phyloP scores from a whole-genome alignment of 2,888 invertebrate species.

The Teinopalpus imperialis region DNA sequence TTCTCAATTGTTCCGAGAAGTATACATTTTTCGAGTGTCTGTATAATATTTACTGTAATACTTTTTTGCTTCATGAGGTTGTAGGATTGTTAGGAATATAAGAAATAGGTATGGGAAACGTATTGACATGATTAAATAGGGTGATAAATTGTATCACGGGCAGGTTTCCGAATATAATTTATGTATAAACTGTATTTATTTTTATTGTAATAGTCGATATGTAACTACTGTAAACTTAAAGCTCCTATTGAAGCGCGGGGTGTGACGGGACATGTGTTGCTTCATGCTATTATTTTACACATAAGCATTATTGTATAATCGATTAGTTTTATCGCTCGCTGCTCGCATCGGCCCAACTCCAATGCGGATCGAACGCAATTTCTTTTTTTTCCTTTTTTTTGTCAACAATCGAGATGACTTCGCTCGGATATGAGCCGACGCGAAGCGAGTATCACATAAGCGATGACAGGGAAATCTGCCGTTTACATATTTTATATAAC shows the following conservation, averaged over 20 bases:
- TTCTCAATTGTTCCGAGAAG: conserved; percentile 61
- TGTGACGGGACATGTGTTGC: conserved; percentile 9
- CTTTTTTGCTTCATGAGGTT: conserved; percentile 79
- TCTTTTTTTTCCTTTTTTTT: background rate
- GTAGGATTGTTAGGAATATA: conserved; percentile 73
- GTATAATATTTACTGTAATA: conserved; percentile 73
- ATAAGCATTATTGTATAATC: conserved; percentile 27
- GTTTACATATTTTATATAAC: conserved; percentile 39
- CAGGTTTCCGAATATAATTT: conserved; percentile 57
- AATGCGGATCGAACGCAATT: no score
- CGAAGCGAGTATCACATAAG: conserved; percentile 27
- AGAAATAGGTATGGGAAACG: conserved; percentile 69
- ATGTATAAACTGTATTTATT: conserved; percentile 38
- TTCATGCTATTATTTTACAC: conserved; percentile 30
- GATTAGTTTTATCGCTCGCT: conserved; percentile 21
- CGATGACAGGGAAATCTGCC: conserved; percentile 50
- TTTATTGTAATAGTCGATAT: conserved; percentile 34
- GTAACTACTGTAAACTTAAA: conserved; percentile 24
- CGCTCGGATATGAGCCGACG: conserved; percentile 12
- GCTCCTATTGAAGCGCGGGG: conserved; percentile 21
- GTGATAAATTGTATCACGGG: conserved; percentile 54
- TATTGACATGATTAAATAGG: conserved; percentile 60
- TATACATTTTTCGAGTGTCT: conserved; percentile 64
- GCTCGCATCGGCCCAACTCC: conserved; percentile 9
- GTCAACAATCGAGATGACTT: background rate